phyloP scores from a whole-genome alignment of 2,888 invertebrate genomes.

The Drosophila anceps region DNA sequence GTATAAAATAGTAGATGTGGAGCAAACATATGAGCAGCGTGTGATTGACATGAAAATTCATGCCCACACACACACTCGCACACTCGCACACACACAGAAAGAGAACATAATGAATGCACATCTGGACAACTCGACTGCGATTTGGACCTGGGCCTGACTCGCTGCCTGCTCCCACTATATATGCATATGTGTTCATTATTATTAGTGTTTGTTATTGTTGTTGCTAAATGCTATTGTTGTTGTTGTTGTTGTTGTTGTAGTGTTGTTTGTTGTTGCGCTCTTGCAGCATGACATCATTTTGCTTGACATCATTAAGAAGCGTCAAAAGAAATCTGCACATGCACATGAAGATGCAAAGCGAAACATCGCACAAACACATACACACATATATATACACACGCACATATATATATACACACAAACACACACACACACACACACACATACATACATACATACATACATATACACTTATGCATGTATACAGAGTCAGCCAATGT shows the following conservation, averaged over 20 bases:
- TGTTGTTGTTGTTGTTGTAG: slow-evolving; percentile 24
- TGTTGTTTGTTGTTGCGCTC: slow-evolving; percentile 60
- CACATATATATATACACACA: slow-evolving; percentile 47
- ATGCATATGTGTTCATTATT: neutral
- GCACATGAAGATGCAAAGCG: slow-evolving; percentile 41
- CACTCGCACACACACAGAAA: neutral
- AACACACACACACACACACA: slow-evolving; percentile 40
- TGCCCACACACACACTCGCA: slow-evolving; percentile 35
- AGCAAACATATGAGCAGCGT: slow-evolving; percentile 72
- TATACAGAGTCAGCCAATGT: slow-evolving; percentile 19
- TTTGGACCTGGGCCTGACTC: slow-evolving; percentile 37
- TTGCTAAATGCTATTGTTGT: slow-evolving; percentile 29
- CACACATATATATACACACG: slow-evolving; percentile 52
- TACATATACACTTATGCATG: slow-evolving; percentile 32
- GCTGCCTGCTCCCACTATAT: slow-evolving; percentile 13
- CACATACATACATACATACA: slow-evolving; percentile 48
- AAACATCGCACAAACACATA: slow-evolving; percentile 6
- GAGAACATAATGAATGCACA: slow-evolving; percentile 75
- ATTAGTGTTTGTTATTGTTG: slow-evolving; percentile 34
- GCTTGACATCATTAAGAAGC: slow-evolving; percentile 66
- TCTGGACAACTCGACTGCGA: slow-evolving; percentile 60
- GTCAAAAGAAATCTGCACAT: slow-evolving; percentile 69
- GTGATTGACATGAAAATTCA: slow-evolving; percentile 76
- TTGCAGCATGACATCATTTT: slow-evolving; percentile 81
- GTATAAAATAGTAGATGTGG: slow-evolving; percentile 53